Percentiles rank a stretch among this genome's conserved stretches.
These are phyloP conservation scores for Numenius phaeopus DNA, from an alignment of 2,797 vertebrate genomes.

Conservation along the genomic window DNA sequence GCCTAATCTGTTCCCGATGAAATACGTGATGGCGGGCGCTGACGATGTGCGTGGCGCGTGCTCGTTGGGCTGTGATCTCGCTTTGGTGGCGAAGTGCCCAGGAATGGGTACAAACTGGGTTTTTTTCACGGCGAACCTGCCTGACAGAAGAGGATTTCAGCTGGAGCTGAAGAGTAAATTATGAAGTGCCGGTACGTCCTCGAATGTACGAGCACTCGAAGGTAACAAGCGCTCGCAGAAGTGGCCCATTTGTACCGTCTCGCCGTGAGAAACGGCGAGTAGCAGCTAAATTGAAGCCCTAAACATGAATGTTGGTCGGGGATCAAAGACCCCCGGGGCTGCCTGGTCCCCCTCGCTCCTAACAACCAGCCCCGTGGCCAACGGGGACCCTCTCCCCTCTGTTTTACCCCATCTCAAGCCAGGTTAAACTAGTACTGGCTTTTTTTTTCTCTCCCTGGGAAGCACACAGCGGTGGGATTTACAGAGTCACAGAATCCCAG, in stretches of 20 bases:
- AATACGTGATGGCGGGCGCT: not conserved
- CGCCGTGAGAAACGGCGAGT: not conserved
- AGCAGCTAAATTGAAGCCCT: not conserved
- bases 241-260: not conserved
- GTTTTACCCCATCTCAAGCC: not conserved
- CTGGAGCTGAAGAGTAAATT: not conserved
- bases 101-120: not conserved
- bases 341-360: not conserved
- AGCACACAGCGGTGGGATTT: not conserved
- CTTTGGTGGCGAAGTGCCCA: not conserved
- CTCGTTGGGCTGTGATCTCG: not conserved
- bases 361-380: not conserved
- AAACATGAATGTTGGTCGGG: accelerated
- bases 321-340: not conserved
- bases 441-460: not conserved
- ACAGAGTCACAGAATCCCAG: no score
- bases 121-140: not conserved
- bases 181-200: not conserved
- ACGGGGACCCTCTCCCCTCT: no score
- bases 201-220: not conserved
- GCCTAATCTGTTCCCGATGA: not conserved
- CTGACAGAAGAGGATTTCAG: not conserved
- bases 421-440: not conserved
- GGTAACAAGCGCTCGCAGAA: not conserved
- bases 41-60: not conserved